A percentile compares a stretch with the other conserved stretches of the same genome.
Evolutionary conservation across 2,888 invertebrate genomes (phyloP).

Genomic region (Andrena dorsata): DNA sequence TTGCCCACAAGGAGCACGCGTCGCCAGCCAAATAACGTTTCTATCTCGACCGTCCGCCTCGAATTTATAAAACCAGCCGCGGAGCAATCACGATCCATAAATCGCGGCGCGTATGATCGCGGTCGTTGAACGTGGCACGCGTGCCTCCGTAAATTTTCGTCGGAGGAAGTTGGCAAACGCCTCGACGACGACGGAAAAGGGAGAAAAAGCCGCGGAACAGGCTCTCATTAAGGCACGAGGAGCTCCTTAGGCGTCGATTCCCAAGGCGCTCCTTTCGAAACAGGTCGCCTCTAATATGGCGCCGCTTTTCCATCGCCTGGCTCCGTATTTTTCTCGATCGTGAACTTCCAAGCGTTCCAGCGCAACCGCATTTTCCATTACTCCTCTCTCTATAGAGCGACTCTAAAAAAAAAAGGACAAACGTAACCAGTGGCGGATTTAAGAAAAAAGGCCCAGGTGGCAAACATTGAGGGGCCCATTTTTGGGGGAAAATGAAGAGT

Average conservation of each 20-base stretch:
- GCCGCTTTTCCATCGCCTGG: conserved; percentile 74
- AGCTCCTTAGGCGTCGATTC: conserved; percentile 59
- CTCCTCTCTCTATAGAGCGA: not conserved
- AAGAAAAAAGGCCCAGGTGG: no score
- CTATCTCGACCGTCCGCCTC: not conserved
- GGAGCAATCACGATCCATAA: conserved; percentile 54
- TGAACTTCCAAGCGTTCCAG: conserved; percentile 5
- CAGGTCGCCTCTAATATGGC: conserved; percentile 76
- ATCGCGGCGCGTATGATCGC: conserved; percentile 39
- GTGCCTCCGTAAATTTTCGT: conserved; percentile 43
- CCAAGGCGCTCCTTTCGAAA: conserved; percentile 72
- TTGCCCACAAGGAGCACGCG: not conserved
- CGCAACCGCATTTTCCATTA: conserved; percentile 2
- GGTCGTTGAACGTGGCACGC: conserved; percentile 42
- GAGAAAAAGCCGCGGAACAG: conserved; percentile 32
- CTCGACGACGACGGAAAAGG: conserved; percentile 9
- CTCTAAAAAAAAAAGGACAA: not conserved
- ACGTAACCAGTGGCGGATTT: no score
- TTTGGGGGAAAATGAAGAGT: no score
- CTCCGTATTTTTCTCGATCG: conserved; percentile 28
- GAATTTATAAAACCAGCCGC: conserved; percentile 48
- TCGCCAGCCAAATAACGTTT: not conserved
- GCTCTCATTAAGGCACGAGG: conserved; percentile 51
- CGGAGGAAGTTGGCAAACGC: conserved; percentile 46
- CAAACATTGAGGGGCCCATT: no score